Evolutionary conservation across 2,113 vertebrate species (phyloP), one percentile per base, ranked within the genome.

Genomic region (Sander lucioperca): DNA sequence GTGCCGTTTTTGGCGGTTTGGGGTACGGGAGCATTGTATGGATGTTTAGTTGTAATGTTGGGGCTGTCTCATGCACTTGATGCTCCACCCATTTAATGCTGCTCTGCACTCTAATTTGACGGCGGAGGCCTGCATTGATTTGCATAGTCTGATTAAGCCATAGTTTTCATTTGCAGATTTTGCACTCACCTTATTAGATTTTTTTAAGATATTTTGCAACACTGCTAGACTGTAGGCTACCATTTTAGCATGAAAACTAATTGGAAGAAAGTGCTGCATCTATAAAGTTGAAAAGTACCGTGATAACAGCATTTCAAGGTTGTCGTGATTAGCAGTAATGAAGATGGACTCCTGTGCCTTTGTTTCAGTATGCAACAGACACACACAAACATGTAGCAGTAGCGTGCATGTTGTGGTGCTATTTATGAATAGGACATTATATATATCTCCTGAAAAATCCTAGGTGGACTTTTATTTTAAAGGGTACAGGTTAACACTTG

Each of bases 11-110:
- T 23, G 1, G 73, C 6, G 11, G 14, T 54, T 43, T 51, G 30
- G 23, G 50, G 36, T 23, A 79, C 66, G n/a, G 15, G 61, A 45
- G 59, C 14, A 63, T 64, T 56, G 50, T 47, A 23, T 48, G 61
- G 21, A n/a, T 57, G 30, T 72, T 65, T 23, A 51, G 61, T 62
- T 21, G 4, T 25, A 25, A 70, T 19, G 39, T 64, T 10, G 27
- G 4, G 25, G 10, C 53, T 23, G 30, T 33, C 3, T 66, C 13
- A 25, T 27, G 7, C 47, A 59, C 8, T 21, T 8, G 27, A 27
- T 63, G 11, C 25, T 39, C 58, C 25, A 64, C 7, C 48, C 39
- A 19, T 59, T 43, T 12, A 53, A 54, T 36, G 19, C 47, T 11
- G 33, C 45, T 47, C 54, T 63, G 25, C 5, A 27, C 14, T 61